Percentiles rank a stretch among this genome's conserved stretches.
Conservation (phyloP, 1,140 invertebrate species). For the Danaus plexippus region DNA sequence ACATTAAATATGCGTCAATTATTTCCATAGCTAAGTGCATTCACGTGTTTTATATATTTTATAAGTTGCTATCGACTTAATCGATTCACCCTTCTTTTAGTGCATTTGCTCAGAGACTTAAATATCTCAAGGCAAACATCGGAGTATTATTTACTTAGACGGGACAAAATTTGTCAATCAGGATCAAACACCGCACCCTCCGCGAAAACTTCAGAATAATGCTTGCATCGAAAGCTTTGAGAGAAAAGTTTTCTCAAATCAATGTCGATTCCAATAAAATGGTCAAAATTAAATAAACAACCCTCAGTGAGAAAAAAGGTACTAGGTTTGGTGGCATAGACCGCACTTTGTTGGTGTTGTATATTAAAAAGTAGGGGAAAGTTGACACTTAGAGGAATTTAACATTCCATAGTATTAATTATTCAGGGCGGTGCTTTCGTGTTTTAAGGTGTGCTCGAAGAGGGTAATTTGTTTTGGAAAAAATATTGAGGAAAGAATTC, state of each 20-base stretch:
- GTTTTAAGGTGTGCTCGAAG: constrained; percentile 58
- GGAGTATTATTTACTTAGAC: constrained; percentile 50
- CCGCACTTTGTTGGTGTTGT: constrained; percentile 63
- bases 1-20: too few relatives aligned
- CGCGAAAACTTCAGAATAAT: constrained; percentile 36
- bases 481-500: constrained; percentile 54
- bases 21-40: too few relatives aligned
- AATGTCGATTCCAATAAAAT: constrained; percentile 65
- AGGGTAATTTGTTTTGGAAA: constrained; percentile 64
- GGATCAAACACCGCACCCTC: constrained; percentile 49
- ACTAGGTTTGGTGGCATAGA: constrained; percentile 48
- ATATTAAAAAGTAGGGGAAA: constrained; percentile 67
- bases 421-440: constrained; percentile 64
- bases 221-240: constrained; percentile 30
- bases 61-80: too few relatives aligned
- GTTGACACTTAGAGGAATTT: constrained; percentile 69
- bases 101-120: constrained; percentile 41
- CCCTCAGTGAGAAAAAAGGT: constrained; percentile 61
- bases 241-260: constrained; percentile 56
- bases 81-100: constrained; percentile 36
- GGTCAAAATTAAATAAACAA: constrained; percentile 67
- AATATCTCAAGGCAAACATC: constrained; percentile 39
- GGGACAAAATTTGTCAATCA: constrained; percentile 61
- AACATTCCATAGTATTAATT: constrained; percentile 70
- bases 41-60: too few relatives aligned